phyloP scores from a whole-genome alignment of 2,113 vertebrate species.

The Ceratotherium simum region DNA sequence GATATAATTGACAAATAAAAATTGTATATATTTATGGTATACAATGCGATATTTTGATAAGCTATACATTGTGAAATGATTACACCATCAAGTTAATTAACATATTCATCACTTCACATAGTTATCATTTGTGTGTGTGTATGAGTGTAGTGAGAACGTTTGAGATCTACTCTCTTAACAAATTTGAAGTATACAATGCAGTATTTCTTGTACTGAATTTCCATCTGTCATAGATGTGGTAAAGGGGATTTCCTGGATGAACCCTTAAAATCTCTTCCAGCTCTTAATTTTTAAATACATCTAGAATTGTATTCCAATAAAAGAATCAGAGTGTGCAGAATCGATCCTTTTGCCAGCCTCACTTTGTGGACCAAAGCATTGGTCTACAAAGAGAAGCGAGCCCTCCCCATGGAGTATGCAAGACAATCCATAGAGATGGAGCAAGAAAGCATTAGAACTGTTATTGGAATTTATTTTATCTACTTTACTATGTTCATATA shows the following conservation, averaged over 20 bases:
- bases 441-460: background rate
- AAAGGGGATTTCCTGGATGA: background rate
- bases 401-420: fast-evolving
- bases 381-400: background rate
- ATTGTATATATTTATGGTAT: background rate
- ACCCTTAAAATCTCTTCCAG: background rate
- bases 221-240: background rate
- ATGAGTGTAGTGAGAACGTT: background rate
- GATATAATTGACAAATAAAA: background rate
- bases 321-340: background rate
- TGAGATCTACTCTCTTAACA: background rate
- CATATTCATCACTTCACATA: background rate
- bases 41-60: background rate
- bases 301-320: background rate
- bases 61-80: background rate
- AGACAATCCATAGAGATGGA: background rate
- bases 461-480: background rate
- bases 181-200: background rate
- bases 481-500: background rate
- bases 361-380: background rate
- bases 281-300: background rate
- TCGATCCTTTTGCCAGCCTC: background rate
- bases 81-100: background rate
- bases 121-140: background rate
- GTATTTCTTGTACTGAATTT: constrained; percentile 7